Percentiles rank a stretch among this genome's conserved stretches.
Evolutionary conservation across 2,113 vertebrate species (phyloP).

Genomic region (Paedocypris sp.): DNA sequence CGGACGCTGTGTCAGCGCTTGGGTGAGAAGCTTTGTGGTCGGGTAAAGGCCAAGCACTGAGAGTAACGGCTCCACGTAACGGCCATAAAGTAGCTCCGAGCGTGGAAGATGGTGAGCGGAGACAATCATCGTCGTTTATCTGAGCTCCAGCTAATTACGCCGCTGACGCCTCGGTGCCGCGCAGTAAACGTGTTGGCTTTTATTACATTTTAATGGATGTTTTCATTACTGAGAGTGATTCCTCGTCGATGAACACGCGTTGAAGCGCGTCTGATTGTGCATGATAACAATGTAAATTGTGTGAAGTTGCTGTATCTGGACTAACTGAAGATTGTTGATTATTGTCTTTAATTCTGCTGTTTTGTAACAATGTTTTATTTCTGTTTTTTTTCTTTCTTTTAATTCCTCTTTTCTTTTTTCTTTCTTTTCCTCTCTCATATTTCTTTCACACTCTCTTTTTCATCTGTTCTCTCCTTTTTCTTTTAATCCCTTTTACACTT

Average conservation of each 20-base stretch:
- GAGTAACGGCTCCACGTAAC: conserved; percentile 4
- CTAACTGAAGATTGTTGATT: no score
- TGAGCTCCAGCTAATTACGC: not conserved
- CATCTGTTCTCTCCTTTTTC: not conserved
- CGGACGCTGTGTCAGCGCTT: conserved; percentile 92
- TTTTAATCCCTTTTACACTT: not conserved
- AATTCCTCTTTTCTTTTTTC: not conserved
- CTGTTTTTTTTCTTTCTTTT: not conserved
- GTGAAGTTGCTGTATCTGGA: no score
- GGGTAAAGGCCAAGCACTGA: not conserved
- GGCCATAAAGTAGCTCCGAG: no score
- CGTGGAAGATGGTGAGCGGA: no score
- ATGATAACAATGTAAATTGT: no score
- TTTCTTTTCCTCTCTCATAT: not conserved
- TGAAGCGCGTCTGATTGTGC: no score
- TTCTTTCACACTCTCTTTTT: not conserved
- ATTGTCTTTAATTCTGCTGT: no score
- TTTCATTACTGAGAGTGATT: no score
- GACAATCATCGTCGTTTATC: not conserved
- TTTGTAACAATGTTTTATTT: no score
- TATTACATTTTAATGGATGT: no score
- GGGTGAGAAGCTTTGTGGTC: conserved; percentile 64
- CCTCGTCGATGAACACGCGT: no score
- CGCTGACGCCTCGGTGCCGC: not conserved
- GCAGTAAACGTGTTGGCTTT: no score